Evolutionary conservation across 2,113 vertebrate genomes (phyloP).

Genomic region (Anhinga anhinga): DNA sequence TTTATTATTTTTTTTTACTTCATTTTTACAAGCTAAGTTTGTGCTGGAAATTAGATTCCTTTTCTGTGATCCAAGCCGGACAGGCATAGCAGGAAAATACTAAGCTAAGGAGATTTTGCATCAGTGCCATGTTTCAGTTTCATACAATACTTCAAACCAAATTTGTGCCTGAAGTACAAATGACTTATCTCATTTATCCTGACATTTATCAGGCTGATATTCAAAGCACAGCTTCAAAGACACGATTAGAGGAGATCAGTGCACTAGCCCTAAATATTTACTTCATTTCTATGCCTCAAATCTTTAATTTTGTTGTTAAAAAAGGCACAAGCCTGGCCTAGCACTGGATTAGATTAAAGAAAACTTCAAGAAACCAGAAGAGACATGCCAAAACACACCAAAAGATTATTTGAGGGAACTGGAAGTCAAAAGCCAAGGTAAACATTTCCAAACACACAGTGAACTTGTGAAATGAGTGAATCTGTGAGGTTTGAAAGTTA

Average conservation of each 20-base stretch:
- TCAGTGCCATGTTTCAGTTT: neutral
- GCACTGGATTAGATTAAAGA: constrained; percentile 2
- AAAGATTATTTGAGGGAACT: constrained; percentile 27
- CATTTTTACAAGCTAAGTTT: neutral
- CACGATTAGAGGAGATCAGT: constrained; percentile 7
- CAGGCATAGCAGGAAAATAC: neutral
- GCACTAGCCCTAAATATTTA: constrained; percentile 47
- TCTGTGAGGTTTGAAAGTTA: neutral
- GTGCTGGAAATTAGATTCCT: neutral
- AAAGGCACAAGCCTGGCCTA: neutral
- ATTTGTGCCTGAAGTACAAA: neutral
- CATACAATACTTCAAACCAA: neutral
- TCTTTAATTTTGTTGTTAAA: constrained; percentile 41
- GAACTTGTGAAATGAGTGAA: neutral
- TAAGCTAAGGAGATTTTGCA: neutral
- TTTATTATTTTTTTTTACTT: neutral
- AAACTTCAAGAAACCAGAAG: constrained; percentile 25
- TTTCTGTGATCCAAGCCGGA: neutral
- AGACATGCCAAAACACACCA: constrained; percentile 14
- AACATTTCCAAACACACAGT: neutral
- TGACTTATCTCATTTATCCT: constrained; percentile 33
- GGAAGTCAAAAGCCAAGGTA: constrained; percentile 13
- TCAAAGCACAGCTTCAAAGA: constrained; percentile 56
- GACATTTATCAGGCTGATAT: constrained; percentile 44
- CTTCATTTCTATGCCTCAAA: constrained; percentile 27